phyloP scores from a whole-genome alignment of 53 echinoderm and acorn worm species.

The Antedon mediterranea region DNA sequence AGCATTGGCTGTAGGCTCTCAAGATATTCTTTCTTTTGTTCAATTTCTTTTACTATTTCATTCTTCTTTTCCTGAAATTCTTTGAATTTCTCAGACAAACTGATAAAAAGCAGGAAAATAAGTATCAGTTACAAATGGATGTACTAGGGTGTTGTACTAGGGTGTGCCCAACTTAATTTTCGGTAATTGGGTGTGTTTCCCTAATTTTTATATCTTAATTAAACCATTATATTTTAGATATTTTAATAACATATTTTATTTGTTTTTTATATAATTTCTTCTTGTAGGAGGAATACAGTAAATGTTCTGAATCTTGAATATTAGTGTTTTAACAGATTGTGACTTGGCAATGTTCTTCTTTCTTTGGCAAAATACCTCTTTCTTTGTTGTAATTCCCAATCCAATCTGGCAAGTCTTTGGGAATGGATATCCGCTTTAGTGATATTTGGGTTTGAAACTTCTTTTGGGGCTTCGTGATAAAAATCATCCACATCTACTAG shows the following conservation, averaged over 20 bases:
- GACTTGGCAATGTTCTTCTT: no score
- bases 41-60: constrained; percentile 52
- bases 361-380: constrained; percentile 81
- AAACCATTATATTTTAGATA: no score
- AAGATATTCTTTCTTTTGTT: constrained; percentile 69
- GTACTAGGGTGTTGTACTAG: no score
- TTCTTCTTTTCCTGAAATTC: constrained; percentile 66
- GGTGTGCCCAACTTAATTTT: no score
- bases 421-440: constrained; percentile 70
- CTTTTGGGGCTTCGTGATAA: constrained; percentile 69
- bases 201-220: no score
- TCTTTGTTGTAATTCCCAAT: constrained; percentile 91
- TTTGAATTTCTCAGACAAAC: constrained; percentile 70
- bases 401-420: constrained; percentile 67
- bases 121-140: not conserved
- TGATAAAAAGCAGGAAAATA: constrained; percentile 9
- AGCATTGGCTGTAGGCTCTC: constrained; percentile 81
- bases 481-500: constrained; percentile 73
- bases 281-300: no score
- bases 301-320: no score
- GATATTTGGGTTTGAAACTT: constrained; percentile 47
- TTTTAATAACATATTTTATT: no score
- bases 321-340: no score
- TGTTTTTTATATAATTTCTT: no score
- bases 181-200: no score